These are phyloP conservation scores for Agelaius tricolor DNA, from an alignment of 2,113 vertebrate genomes.

Conservation along the genomic window DNA sequence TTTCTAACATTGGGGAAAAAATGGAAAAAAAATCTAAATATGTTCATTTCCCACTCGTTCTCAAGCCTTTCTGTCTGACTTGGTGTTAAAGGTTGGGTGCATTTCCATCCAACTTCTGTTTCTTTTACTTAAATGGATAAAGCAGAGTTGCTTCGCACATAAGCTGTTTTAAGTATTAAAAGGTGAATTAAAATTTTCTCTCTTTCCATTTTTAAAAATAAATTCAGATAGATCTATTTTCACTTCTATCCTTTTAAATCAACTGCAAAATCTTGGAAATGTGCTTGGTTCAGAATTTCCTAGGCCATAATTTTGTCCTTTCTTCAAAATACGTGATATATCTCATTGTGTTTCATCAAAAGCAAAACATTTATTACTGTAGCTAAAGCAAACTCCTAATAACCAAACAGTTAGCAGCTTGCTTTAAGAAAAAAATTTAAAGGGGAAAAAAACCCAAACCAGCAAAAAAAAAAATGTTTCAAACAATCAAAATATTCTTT, in stretches of 20 bases:
- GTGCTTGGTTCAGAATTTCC: background rate
- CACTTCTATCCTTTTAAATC: background rate
- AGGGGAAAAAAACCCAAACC: fast-evolving
- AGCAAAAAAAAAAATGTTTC: background rate
- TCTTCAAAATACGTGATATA: background rate
- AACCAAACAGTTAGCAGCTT: background rate
- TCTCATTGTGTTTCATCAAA: background rate
- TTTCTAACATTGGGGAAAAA: background rate
- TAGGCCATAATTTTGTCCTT: background rate
- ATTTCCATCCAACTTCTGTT: background rate
- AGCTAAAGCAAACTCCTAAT: background rate
- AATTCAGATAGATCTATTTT: background rate
- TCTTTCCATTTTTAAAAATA: background rate
- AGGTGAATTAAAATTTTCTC: background rate
- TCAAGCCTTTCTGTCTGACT: background rate
- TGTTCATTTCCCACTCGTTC: background rate
- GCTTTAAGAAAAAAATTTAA: background rate
- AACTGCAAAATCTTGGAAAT: background rate
- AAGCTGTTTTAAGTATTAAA: background rate
- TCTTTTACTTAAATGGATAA: background rate
- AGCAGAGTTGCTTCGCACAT: background rate
- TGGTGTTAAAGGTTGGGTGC: background rate
- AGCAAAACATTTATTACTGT: background rate
- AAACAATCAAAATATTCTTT: background rate
- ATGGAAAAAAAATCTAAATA: background rate